Evolutionary conservation across 1,140 invertebrate genomes (phyloP).

Genomic region (Asbolus verrucosus): DNA sequence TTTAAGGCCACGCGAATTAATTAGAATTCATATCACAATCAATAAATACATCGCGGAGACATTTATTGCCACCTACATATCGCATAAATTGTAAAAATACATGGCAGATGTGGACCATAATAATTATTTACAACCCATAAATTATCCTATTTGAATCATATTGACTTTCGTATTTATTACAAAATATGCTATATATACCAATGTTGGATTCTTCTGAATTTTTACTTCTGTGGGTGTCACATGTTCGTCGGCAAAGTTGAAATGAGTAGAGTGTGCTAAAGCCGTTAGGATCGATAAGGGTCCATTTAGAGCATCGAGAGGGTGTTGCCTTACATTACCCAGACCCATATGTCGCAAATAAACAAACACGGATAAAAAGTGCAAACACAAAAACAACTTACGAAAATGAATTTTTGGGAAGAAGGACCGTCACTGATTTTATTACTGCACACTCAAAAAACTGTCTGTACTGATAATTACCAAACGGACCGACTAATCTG

Average conservation of each 20-base stretch:
- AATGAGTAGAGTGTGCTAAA: slow-evolving; percentile 42
- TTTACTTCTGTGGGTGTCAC: slow-evolving; percentile 9
- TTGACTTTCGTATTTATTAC: no score
- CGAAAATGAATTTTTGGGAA: slow-evolving; percentile 15
- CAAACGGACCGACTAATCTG: slow-evolving; percentile 15
- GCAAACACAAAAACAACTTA: slow-evolving; percentile 9
- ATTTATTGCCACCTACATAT: no score
- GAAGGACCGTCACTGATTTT: no score
- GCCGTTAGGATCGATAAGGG: slow-evolving; percentile 44
- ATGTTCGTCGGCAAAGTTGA: slow-evolving; percentile 20
- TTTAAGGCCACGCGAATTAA: no score
- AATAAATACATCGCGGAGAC: no score
- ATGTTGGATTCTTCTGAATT: not conserved
- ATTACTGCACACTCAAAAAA: no score
- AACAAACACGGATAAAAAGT: slow-evolving; percentile 16
- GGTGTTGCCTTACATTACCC: slow-evolving; percentile 38
- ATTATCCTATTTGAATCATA: no score
- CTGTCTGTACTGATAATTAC: slow-evolving; percentile 8
- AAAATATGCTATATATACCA: no score
- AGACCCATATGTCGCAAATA: slow-evolving; percentile 4
- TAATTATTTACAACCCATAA: no score
- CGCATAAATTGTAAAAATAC: no score
- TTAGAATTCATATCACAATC: no score
- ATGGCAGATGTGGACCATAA: no score
- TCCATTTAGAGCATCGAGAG: slow-evolving; percentile 29